Conservation (phyloP, 2,888 invertebrate species). For the Cryptocephalus moraei region DNA sequence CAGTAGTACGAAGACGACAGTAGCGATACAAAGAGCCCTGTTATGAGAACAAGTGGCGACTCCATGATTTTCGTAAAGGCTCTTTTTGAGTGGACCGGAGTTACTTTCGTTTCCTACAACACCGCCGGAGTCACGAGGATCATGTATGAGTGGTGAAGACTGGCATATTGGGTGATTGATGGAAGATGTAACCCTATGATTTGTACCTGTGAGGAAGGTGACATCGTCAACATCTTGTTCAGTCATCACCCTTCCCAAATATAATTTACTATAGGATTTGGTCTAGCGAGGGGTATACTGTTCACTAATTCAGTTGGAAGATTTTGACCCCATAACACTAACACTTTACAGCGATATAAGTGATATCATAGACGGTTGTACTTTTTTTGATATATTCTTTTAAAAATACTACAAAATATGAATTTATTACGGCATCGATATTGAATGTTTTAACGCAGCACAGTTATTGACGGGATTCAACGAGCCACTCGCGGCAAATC, state of each 20-base stretch:
- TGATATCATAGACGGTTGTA: too few relatives aligned
- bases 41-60: constrained; percentile 83
- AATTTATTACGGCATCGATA: too few relatives aligned
- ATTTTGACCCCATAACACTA: too few relatives aligned
- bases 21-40: constrained; percentile 71
- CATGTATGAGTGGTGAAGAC: constrained; percentile 34
- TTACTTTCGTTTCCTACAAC: constrained; percentile 51
- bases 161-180: constrained; percentile 28
- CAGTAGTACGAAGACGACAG: constrained; percentile 67
- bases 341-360: too few relatives aligned
- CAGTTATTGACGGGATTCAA: too few relatives aligned
- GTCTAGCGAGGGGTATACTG: too few relatives aligned
- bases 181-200: constrained; percentile 28
- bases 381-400: too few relatives aligned
- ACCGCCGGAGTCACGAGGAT: constrained; percentile 39
- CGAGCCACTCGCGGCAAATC: too few relatives aligned
- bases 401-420: too few relatives aligned
- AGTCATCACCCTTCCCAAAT: constrained; percentile 54
- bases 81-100: constrained; percentile 52
- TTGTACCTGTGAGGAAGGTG: constrained; percentile 73
- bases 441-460: too few relatives aligned
- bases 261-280: too few relatives aligned
- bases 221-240: constrained; percentile 89
- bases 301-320: too few relatives aligned
- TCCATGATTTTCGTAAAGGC: constrained; percentile 62